Evolutionary conservation across 2,888 invertebrate species (phyloP).

Genomic region (Hedya salicella): DNA sequence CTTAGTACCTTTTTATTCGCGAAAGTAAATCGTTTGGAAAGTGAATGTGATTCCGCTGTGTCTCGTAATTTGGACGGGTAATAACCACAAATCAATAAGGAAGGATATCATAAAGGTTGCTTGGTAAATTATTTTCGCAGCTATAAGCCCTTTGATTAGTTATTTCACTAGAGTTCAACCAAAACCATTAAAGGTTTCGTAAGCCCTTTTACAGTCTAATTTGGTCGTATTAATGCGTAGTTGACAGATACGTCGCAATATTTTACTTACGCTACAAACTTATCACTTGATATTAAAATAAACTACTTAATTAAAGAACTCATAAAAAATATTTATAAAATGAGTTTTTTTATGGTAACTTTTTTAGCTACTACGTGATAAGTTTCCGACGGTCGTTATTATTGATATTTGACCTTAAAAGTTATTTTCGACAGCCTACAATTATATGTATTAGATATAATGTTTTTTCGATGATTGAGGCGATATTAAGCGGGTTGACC

Average conservation of each 20-base stretch:
- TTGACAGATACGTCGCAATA: no score
- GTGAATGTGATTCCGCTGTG: constrained; percentile 13
- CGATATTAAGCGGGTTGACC: constrained; percentile 14
- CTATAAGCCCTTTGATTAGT: constrained; percentile 51
- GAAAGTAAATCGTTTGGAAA: background rate
- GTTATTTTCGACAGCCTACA: constrained; percentile 38
- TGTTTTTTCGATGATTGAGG: constrained; percentile 36
- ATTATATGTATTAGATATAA: constrained; percentile 39
- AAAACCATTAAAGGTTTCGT: constrained; percentile 3
- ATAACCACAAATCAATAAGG: constrained; percentile 48
- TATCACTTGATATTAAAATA: constrained; percentile 4
- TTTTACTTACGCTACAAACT: background rate
- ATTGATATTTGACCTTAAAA: constrained; percentile 42
- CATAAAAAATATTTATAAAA: background rate
- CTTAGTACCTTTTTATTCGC: background rate
- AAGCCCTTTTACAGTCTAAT: background rate
- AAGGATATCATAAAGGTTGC: constrained; percentile 50
- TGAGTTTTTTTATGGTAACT: background rate
- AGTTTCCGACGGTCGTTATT: constrained; percentile 29
- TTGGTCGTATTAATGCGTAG: no score
- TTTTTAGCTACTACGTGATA: constrained; percentile 16
- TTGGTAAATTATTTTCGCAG: constrained; percentile 51
- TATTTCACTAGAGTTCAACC: constrained; percentile 12
- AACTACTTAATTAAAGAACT: constrained; percentile 23
- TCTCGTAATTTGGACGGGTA: constrained; percentile 27